Evolutionary conservation across 2,797 vertebrate species (phyloP).

Genomic region (Calcarius lapponicus): DNA sequence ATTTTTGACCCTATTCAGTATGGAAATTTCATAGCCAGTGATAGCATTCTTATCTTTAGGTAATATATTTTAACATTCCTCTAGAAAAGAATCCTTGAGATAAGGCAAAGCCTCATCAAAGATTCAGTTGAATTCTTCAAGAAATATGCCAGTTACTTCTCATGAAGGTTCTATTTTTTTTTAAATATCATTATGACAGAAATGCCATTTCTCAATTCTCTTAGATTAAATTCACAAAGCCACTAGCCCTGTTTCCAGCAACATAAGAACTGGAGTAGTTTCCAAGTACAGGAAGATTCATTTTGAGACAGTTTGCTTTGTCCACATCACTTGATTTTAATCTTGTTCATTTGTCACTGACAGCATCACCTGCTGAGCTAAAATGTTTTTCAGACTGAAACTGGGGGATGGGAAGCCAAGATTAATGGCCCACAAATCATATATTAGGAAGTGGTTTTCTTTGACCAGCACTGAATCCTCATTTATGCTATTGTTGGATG

Average conservation of each 20-base stretch:
- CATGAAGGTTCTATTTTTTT: not conserved
- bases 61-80: not conserved
- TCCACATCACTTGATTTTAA: conserved; percentile 65
- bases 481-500: not conserved
- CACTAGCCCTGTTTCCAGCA: not conserved
- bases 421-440: conserved; percentile 57
- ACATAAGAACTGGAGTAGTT: not conserved
- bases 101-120: not conserved
- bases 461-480: conserved; percentile 35
- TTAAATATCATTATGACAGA: not conserved
- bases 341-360: conserved; percentile 69
- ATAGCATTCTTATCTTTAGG: not conserved
- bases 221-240: not conserved
- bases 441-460: conserved; percentile 39
- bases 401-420: conserved; percentile 43
- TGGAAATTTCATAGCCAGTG: not conserved
- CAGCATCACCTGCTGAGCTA: conserved; percentile 68
- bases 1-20: not conserved
- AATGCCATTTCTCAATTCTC: not conserved
- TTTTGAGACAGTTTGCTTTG: conserved; percentile 48
- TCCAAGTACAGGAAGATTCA: not conserved
- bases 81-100: not conserved
- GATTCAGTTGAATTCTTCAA: not conserved
- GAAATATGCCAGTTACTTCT: not conserved
- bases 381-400: conserved; percentile 58